A percentile compares a stretch with the other conserved stretches of the same genome.
These are phyloP conservation scores for Papilio xuthus DNA, from an alignment of 1,140 invertebrate species.

Conservation along the genomic window DNA sequence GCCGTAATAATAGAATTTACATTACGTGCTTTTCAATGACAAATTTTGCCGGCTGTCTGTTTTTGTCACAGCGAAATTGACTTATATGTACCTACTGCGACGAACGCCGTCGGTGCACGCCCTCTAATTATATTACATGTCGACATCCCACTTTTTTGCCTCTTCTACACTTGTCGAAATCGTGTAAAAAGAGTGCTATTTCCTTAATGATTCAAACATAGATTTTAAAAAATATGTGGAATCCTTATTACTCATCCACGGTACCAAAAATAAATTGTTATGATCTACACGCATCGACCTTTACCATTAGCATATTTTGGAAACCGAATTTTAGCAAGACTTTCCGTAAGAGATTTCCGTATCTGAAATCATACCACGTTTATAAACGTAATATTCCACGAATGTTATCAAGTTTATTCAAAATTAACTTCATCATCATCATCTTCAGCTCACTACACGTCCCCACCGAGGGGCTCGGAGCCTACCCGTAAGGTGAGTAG, in stretches of 20 bases:
- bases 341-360: background rate
- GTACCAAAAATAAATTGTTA: background rate
- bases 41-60: constrained; percentile 75
- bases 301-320: no score
- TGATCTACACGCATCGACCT: background rate
- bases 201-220: background rate
- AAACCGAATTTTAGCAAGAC: no score
- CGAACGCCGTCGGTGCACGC: constrained; percentile 41
- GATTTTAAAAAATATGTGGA: background rate
- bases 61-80: constrained; percentile 71
- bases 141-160: constrained; percentile 18
- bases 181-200: background rate
- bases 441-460: no score
- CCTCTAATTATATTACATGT: constrained; percentile 38
- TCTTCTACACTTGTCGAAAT: background rate
- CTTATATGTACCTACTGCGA: constrained; percentile 50
- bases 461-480: no score
- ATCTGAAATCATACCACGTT: background rate
- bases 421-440: no score
- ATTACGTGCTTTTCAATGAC: constrained; percentile 79
- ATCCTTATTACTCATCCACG: background rate
- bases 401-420: no score
- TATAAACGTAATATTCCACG: no score
- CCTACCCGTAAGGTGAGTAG: no score
- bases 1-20: constrained; percentile 81